These are phyloP conservation scores for Craterocephalus amniculus DNA, from an alignment of 2,797 vertebrate genomes.

Conservation along the genomic window DNA sequence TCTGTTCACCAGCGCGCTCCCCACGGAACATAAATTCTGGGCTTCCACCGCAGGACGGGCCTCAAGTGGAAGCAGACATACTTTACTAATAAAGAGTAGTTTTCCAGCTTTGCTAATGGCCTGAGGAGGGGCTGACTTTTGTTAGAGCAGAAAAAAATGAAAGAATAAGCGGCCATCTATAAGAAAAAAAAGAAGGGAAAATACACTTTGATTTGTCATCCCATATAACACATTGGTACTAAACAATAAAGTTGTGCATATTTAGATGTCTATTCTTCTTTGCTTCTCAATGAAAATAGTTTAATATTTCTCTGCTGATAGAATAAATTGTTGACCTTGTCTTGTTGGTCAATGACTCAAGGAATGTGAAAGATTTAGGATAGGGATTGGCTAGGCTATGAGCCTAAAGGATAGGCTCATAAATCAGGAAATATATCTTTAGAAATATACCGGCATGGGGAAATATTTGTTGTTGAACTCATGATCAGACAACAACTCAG, in stretches of 20 bases:
- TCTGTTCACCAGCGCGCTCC: slow-evolving; percentile 70
- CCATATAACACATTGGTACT: background rate
- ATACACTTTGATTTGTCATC: background rate
- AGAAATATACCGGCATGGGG: background rate
- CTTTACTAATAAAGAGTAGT: slow-evolving; percentile 78
- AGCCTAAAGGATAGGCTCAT: too few species aligned
- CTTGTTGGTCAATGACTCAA: too few species aligned
- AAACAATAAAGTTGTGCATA: background rate
- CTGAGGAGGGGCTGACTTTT: slow-evolving; percentile 32
- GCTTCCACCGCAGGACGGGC: slow-evolving; percentile 58
- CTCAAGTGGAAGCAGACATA: slow-evolving; percentile 68
- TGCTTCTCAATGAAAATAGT: too few species aligned
- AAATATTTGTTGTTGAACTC: background rate
- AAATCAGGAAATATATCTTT: background rate
- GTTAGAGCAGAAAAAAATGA: slow-evolving; percentile 21
- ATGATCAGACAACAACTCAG: background rate
- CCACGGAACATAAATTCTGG: slow-evolving; percentile 74
- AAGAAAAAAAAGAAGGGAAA: background rate
- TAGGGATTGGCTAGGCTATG: too few species aligned
- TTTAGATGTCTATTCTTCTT: background rate
- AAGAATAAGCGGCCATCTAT: slow-evolving; percentile 18
- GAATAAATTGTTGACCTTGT: background rate
- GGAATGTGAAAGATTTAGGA: too few species aligned
- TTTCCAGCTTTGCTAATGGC: slow-evolving; percentile 70
- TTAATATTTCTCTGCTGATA: too few species aligned